These are phyloP conservation scores for Aspiorhynchus laticeps DNA, from an alignment of 2,113 vertebrate species.

Conservation along the genomic window DNA sequence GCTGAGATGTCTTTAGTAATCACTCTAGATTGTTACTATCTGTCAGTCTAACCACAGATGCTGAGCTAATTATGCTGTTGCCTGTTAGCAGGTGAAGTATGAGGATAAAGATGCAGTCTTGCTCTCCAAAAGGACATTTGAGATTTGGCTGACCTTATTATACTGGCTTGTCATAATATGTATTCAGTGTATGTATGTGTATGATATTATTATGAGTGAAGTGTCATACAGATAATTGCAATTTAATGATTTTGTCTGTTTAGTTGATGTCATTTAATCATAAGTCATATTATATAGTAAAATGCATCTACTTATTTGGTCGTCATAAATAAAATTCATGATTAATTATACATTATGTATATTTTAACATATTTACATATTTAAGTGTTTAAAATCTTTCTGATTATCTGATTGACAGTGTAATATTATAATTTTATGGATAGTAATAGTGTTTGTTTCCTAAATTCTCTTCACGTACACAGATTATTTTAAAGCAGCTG, in stretches of 20 bases:
- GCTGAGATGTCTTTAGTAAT: slow-evolving; percentile 37
- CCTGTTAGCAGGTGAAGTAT: background rate
- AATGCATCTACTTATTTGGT: background rate
- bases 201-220: background rate
- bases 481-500: background rate
- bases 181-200: background rate
- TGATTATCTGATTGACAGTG: background rate
- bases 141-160: slow-evolving; percentile 8
- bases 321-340: no score
- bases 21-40: slow-evolving; percentile 22
- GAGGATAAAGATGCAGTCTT: background rate
- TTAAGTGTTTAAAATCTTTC: background rate
- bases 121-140: background rate
- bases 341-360: background rate
- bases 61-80: slow-evolving; percentile 33
- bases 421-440: background rate
- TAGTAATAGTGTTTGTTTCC: background rate
- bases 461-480: background rate
- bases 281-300: background rate
- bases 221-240: background rate
- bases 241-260: background rate
- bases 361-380: background rate
- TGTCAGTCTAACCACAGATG: slow-evolving; percentile 5
- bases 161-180: background rate
- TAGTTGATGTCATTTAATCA: background rate